These are phyloP conservation scores for pig (Sus scrofa) DNA, from an alignment of 2,113 vertebrate species.

Conservation along the genomic window DNA sequence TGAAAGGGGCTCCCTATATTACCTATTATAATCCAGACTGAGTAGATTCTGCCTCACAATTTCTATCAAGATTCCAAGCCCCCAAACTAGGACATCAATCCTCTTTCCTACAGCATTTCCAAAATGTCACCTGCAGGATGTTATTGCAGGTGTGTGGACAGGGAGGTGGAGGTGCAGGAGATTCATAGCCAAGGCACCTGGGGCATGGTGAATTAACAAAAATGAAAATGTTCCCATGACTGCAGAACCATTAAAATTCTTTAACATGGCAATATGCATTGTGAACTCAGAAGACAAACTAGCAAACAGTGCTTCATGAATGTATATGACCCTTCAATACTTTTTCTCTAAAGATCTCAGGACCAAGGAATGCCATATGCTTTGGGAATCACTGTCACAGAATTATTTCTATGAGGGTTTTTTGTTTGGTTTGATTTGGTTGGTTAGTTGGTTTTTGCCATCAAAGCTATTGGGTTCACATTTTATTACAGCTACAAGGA, in stretches of 20 bases:
- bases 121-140: not conserved
- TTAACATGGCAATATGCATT: not conserved
- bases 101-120: not conserved
- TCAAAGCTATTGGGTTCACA: not conserved
- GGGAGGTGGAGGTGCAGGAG: no score
- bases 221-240: not conserved
- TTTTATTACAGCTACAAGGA: not conserved
- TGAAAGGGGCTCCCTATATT: not conserved
- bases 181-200: not conserved
- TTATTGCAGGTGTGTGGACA: not conserved
- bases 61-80: not conserved
- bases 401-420: not conserved
- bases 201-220: not conserved
- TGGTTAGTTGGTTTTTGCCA: not conserved
- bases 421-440: not conserved
- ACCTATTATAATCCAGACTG: not conserved
- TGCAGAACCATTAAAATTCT: not conserved
- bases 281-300: not conserved
- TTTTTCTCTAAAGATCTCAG: not conserved
- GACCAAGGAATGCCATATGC: not conserved
- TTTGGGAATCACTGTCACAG: not conserved
- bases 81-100: not conserved
- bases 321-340: not conserved
- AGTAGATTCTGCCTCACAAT: no score
- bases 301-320: not conserved